Conservation (phyloP, 2,113 vertebrate species). For the Cryptomyrus ogoouensis region DNA sequence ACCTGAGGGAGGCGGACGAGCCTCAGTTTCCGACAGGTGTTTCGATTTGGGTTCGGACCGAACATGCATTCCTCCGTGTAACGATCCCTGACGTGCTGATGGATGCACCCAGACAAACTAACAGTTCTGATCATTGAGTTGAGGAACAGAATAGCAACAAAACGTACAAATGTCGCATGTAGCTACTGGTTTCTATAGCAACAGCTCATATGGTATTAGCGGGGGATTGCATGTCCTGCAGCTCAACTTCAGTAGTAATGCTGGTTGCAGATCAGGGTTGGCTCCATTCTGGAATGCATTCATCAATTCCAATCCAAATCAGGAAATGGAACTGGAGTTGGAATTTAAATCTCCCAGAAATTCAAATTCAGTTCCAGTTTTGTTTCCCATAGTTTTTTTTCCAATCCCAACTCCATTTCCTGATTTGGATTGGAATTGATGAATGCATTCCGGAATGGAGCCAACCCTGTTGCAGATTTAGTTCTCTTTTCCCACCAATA, state of each 20-base stretch:
- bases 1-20: slow-evolving; percentile 59
- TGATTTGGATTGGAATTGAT: no score
- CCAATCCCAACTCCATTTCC: no score
- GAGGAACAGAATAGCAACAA: background rate
- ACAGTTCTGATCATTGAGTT: background rate
- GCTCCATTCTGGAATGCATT: no score
- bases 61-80: background rate
- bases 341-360: no score
- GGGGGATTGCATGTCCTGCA: background rate
- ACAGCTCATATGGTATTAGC: background rate
- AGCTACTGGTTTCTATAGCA: background rate
- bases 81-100: background rate
- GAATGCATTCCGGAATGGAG: no score
- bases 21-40: background rate
- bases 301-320: no score
- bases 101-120: background rate
- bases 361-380: no score
- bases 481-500: background rate
- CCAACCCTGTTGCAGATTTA: background rate
- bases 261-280: background rate
- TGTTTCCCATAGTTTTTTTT: no score
- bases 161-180: background rate
- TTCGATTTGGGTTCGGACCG: background rate
- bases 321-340: no score
- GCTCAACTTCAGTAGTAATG: background rate